phyloP scores from a whole-genome alignment of 2,797 vertebrate species.

The Platalea minor region DNA sequence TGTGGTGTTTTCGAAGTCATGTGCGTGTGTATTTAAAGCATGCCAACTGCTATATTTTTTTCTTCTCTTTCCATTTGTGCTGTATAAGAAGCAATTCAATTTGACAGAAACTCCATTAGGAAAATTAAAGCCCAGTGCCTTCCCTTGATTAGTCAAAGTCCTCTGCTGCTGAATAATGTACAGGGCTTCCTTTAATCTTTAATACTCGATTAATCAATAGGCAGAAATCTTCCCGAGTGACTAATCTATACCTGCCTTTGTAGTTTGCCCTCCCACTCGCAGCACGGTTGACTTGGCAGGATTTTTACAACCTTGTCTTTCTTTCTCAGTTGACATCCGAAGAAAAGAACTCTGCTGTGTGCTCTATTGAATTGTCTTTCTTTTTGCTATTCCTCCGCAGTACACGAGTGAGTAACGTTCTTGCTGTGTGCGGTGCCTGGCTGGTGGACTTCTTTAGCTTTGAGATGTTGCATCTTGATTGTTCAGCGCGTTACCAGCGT shows the following conservation, averaged over 20 bases:
- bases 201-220: not conserved
- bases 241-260: not conserved
- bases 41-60: not conserved
- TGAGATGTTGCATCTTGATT: not conserved
- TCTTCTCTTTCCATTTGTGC: not conserved
- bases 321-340: slow-evolving; percentile 30
- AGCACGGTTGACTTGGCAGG: not conserved
- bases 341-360: slow-evolving; percentile 61
- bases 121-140: not conserved
- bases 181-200: not conserved
- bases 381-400: slow-evolving; percentile 8
- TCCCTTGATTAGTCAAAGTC: not conserved
- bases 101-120: not conserved
- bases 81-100: not conserved
- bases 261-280: not conserved
- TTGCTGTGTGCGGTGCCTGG: not conserved
- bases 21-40: not conserved
- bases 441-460: not conserved
- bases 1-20: rapidly evolving
- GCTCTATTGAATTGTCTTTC: slow-evolving; percentile 41
- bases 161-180: not conserved
- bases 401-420: slow-evolving; percentile 45
- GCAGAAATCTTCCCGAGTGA: not conserved
- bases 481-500: not conserved
- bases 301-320: slow-evolving; percentile 24